Base-by-base conservation (phyloP, 2,113 vertebrate species). In the Lethenteron reissneri region DNA sequence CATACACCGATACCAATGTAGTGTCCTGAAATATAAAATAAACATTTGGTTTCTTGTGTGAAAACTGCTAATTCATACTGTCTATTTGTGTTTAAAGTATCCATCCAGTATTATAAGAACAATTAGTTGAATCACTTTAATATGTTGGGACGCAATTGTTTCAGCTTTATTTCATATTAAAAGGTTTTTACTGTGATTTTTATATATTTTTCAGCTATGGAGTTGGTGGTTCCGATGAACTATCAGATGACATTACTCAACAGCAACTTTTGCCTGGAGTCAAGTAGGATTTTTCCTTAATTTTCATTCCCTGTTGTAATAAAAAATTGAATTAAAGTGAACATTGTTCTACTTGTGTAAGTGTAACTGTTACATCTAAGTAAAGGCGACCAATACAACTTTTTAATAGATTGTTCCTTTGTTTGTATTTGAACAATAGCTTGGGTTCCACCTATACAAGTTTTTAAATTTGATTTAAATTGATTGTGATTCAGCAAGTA, bases 181-280 rank as follows among this genome's bases (percentile, higher is more conserved):
- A 68, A 68, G 11, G 21, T 8, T 11, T 68, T 68, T 17, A 68
- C 12, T 68, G n/a, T 68, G 9, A 8, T 68, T 10, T 10, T 68
- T 68, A 15, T 64, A 15, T 68, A 2, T 68, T 9, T 21, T 68
- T n/a, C 64, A 68, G 64, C 21, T 68, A 68, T 11, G 64, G 64
- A 9, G 41, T 41, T 41, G n/a, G 21, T 68, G 64, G 64, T 68
- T 68, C 10, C 25, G 64, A 68, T 21, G 64, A 68, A 21, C 64
- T 68, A n/a, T 68, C 64, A n/a, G 64, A 68, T 68, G 64, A 68
- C 11, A 68, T 68, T 21, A 68, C 64, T 68, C 64, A 68, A 11
- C 64, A 68, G 21, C 64, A 68, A 21, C 64, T 68, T 9, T 68
- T 68, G 64, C 64, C 64, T n/a, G 64, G 64, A 17, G 64, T 68